These are phyloP conservation scores for Panzeria rudis DNA, from an alignment of 2,888 invertebrate species.

Conservation along the genomic window DNA sequence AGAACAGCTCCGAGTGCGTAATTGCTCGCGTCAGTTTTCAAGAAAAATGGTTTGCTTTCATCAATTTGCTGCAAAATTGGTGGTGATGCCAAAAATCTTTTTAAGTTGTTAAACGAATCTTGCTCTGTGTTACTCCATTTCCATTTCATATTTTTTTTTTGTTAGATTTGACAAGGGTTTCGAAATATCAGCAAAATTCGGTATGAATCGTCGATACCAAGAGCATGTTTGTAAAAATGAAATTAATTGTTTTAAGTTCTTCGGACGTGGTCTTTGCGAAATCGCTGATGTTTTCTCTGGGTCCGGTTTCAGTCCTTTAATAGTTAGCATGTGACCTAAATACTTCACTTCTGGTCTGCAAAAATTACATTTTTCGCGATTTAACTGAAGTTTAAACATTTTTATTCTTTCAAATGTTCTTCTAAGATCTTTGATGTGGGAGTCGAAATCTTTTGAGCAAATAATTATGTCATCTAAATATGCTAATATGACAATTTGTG, in stretches of 20 bases:
- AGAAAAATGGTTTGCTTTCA: constrained; percentile 48
- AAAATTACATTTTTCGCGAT: neutral
- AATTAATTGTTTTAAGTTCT: neutral
- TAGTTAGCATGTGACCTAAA: neutral
- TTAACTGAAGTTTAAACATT: too few relatives aligned
- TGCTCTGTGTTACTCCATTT: too few relatives aligned
- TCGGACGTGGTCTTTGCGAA: neutral
- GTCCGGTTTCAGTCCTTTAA: neutral
- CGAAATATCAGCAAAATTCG: too few relatives aligned
- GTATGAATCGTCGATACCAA: too few relatives aligned
- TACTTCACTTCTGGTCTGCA: neutral
- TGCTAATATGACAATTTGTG: neutral
- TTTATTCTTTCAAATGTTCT: neutral
- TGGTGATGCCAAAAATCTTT: neutral
- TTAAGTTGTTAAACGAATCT: too few relatives aligned
- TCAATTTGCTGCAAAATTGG: constrained; percentile 58
- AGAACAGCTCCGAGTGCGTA: constrained; percentile 58
- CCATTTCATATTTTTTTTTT: too few relatives aligned
- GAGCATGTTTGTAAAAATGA: neutral
- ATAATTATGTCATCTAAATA: neutral
- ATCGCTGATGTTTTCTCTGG: neutral
- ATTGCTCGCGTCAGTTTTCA: constrained; percentile 67
- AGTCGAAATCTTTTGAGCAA: neutral
- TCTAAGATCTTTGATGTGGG: neutral
- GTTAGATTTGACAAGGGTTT: too few relatives aligned